Evolutionary conservation across 2,888 invertebrate species (phyloP), one percentile per base, ranked within the genome.

Genomic region (Ophion slaviceki): DNA sequence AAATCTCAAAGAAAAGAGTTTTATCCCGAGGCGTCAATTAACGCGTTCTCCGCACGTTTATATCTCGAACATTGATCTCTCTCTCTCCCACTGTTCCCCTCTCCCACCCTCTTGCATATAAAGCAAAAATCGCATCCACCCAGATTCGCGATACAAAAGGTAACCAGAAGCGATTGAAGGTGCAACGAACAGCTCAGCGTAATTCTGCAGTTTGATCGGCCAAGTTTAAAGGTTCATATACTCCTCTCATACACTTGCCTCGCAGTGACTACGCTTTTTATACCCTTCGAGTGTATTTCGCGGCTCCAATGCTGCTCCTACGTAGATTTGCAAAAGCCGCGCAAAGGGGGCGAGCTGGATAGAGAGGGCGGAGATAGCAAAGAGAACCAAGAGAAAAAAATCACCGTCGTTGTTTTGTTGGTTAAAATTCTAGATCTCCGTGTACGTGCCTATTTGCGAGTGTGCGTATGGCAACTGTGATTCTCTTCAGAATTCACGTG

Each of bases 1-100:
- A 24, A 53, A 59, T 66, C 17, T 61, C 59, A 71, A 71, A 68
- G 6, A 72, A 76, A 67, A 28, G 66, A 62, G 17, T 66, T 45
- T 80, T 59, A 71, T 82, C 86, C 88, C 80, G 80, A 80, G 85
- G 87, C 84, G 80, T 84, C 87, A 88, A 88, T 88, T 87, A 88
- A 86, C 74, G 77, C 28, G 32, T 85, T 88, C 67, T 57, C 70
- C 59, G 36, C 32, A 70, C 53, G 59, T 66, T 79, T 80, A 61
- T 40, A 64, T 61, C 32, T 68, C 67, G 32, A 70, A 62, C n/a
- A 75, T 64, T 28, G 47, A 5, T 61, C 68, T 14, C 77, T 24
- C 45, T 20, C 24, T 10, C 20, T 45, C 20, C 45, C 45, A 4
- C 45, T 32, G n/a, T 24, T 20, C 1, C 45, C 4, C 20, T 68